These are phyloP conservation scores for Aradus depressus DNA, from an alignment of 2,888 invertebrate species.

Conservation along the genomic window DNA sequence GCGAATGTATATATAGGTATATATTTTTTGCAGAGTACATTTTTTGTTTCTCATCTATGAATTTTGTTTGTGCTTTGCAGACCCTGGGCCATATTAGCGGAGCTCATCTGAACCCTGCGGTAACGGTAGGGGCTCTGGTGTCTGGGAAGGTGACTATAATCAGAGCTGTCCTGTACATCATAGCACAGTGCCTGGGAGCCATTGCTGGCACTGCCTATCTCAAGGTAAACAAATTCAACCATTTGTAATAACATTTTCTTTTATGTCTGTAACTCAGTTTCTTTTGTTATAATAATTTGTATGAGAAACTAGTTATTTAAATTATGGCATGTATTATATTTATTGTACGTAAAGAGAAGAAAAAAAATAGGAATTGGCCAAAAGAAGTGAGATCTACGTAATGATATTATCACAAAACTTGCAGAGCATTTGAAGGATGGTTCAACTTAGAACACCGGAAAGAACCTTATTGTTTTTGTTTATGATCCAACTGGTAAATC, in stretches of 20 bases:
- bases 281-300: background rate
- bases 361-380: background rate
- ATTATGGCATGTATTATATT: background rate
- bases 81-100: constrained; percentile 79
- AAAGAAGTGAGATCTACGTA: too few species aligned
- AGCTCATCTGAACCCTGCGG: constrained; percentile 87
- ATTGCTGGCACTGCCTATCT: constrained; percentile 66
- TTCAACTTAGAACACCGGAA: too few species aligned
- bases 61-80: constrained; percentile 41
- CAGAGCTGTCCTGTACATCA: constrained; percentile 64
- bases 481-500: too few species aligned
- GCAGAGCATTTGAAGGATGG: too few species aligned
- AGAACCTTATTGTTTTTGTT: too few species aligned
- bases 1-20: too few species aligned
- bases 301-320: background rate
- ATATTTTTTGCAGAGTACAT: too few species aligned
- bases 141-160: constrained; percentile 65
- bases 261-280: too few species aligned
- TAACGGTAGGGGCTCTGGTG: constrained; percentile 67
- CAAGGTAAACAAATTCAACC: constrained; percentile 46
- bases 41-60: too few species aligned
- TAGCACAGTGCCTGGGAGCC: constrained; percentile 73
- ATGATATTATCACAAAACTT: too few species aligned
- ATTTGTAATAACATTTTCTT: too few species aligned
- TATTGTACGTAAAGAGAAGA: background rate